Percentiles rank a stretch among this genome's conserved stretches.
Conservation (phyloP, 2,113 vertebrate genomes). For the Carollia perspicillata region DNA sequence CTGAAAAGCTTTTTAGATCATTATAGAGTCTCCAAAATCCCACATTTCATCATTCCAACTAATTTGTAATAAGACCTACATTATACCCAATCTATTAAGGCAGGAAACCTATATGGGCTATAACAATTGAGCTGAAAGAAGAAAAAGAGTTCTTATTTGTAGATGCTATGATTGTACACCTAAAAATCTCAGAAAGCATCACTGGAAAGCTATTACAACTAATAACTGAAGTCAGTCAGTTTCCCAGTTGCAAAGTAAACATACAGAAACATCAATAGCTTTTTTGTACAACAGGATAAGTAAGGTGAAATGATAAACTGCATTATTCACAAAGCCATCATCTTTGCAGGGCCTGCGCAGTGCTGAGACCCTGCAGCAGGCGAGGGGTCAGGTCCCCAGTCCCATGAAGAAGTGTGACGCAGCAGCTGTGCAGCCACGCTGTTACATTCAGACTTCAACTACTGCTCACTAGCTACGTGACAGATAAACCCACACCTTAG, state of each 20-base stretch:
- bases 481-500: background rate
- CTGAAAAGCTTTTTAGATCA: background rate
- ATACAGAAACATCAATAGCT: constrained; percentile 10
- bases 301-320: background rate
- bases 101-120: background rate
- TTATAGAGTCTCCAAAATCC: background rate
- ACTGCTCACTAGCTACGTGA: background rate
- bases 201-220: constrained; percentile 9
- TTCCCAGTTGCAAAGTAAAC: background rate
- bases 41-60: background rate
- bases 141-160: background rate
- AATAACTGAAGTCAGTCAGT: constrained; percentile 1
- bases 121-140: background rate
- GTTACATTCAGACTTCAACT: background rate
- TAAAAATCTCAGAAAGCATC: background rate
- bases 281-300: background rate
- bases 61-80: background rate
- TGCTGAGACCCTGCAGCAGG: too few relatives aligned
- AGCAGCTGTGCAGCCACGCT: rapidly evolving
- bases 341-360: background rate
- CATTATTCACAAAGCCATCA: background rate
- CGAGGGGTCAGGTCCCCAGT: background rate
- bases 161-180: background rate
- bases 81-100: background rate
- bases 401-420: rapidly evolving